A percentile compares a stretch with the other conserved stretches of the same genome.
phyloP scores from a whole-genome alignment of 2,797 vertebrate species.

The Hydrophis major region DNA sequence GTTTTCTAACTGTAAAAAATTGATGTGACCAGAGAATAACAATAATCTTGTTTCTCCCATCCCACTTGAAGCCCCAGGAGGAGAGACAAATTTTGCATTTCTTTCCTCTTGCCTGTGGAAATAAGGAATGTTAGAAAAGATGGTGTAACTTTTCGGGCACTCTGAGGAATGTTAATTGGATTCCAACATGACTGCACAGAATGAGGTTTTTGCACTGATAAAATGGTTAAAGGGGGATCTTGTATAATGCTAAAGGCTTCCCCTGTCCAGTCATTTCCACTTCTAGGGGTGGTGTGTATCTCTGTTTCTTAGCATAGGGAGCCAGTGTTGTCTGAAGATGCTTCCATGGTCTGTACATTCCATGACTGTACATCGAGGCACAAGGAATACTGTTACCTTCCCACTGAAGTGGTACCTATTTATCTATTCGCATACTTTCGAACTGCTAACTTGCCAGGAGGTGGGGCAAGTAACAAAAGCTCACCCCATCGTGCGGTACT shows the following conservation, averaged over 20 bases:
- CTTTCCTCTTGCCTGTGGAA: constrained; percentile 25
- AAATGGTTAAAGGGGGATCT: neutral
- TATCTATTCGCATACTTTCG: neutral
- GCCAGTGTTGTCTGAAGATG: neutral
- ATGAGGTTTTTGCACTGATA: neutral
- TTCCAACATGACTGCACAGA: neutral
- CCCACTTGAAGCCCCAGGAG: constrained; percentile 27
- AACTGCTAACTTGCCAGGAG: neutral
- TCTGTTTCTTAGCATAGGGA: neutral
- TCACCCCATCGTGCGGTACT: rapidly evolving
- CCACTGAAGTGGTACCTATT: neutral
- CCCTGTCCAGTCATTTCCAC: neutral
- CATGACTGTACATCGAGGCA: neutral
- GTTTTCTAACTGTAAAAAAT: constrained; percentile 39
- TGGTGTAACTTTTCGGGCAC: neutral
- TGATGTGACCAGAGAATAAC: constrained; percentile 46
- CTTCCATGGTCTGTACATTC: no score
- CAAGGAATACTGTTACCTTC: neutral
- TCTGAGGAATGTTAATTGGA: neutral
- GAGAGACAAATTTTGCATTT: constrained; percentile 22
- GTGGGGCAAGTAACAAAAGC: neutral
- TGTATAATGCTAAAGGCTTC: neutral
- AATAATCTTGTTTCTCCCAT: constrained; percentile 32
- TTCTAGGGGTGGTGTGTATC: neutral
- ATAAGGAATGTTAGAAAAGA: neutral